Base-by-base conservation (phyloP, 2,888 invertebrate species). In the Venusia cambrica region DNA sequence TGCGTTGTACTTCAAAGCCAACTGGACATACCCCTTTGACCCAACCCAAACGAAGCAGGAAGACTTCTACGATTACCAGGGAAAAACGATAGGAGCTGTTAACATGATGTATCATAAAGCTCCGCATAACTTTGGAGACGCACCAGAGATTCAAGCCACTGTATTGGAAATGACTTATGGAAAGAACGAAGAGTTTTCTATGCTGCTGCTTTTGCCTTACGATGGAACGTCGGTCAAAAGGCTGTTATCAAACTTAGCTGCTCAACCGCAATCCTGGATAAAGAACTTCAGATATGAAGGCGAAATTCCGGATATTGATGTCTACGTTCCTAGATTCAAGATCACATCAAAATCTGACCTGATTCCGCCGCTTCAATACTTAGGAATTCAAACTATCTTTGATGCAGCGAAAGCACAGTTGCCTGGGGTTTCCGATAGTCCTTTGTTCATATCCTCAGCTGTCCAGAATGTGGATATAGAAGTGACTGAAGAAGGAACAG, bases 91-190 rank as follows among this genome's bases (percentile, higher is more conserved):
- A 11, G 90, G 90, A 2, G 63, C 87, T 15, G 92, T 93, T 0
- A 89, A 91, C 35, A 94, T 95, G 93, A 95, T 96, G 94, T 88
- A 88, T 38, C 90, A 91, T 42, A 87, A 88, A 52, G 90, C 89
- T 0, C 72, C 88, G 3, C 91, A 91, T 48, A 84, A 88, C 1
- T 88, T 88, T 22, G 81, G 83, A 1, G 81, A 88, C 33, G 76
- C 90, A 0, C 72, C 76, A 2, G 75, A 85, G 24, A 68, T 93
- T 14, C 88, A 88, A 19, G 90, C 91, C 3, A 89, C 90, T 60
- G 88, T 91, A 0, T 62, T 94, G 1, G 92, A 93, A 63, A 71
- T 94, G 62, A 91, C 92, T 0, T 94, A 94, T 54, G 92, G 92
- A 31, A 77, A 83, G 21, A 89, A 68, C 6, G 84, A 90, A 40